Conservation (phyloP, 92 coral and sea anemone genomes). For the Zoanthus gigantus region DNA sequence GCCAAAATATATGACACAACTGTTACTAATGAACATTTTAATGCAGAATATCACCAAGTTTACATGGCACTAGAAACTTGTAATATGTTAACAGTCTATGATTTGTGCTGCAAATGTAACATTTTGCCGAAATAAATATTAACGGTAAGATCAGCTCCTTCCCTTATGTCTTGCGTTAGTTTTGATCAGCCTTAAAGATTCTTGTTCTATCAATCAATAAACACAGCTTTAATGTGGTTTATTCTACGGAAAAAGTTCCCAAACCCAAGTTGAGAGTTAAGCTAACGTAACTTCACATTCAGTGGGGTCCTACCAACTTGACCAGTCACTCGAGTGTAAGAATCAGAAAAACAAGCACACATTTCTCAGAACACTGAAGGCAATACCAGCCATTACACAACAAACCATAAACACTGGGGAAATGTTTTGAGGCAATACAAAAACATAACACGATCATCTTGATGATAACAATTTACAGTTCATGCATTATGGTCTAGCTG, state of each 20-base stretch:
- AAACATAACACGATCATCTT: not conserved
- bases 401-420: not conserved
- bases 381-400: not conserved
- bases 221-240: not conserved
- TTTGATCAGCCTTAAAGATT: too few relatives aligned
- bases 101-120: not conserved
- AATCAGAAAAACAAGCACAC: not conserved
- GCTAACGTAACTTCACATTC: not conserved
- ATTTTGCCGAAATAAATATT: not conserved
- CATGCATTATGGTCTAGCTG: not conserved
- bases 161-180: not conserved
- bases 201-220: not conserved
- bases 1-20: not conserved
- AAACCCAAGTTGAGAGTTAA: not conserved
- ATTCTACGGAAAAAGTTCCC: not conserved
- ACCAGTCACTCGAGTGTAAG: not conserved
- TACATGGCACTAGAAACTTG: not conserved
- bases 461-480: not conserved
- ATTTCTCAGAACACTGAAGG: not conserved
- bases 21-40: not conserved
- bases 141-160: not conserved
- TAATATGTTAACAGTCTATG: not conserved
- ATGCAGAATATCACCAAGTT: not conserved
- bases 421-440: constrained; percentile 1
- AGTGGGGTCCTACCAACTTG: not conserved